A percentile compares a stretch with the other conserved stretches of the same genome.
phyloP scores from a whole-genome alignment of 2,113 vertebrate species.

The Antidorcas marsupialis region DNA sequence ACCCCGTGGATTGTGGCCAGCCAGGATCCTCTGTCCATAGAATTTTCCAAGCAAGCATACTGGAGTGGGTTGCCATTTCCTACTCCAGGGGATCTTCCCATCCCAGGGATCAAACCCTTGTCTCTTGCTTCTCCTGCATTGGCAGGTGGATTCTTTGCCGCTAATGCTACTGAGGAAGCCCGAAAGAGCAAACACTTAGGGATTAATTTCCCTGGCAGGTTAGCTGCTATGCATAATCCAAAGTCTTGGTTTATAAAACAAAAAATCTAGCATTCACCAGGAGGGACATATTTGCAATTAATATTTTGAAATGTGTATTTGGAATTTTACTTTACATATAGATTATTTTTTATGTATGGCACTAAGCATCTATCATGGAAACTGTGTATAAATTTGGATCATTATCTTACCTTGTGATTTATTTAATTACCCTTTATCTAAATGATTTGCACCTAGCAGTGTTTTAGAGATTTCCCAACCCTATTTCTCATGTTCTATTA shows the following conservation, averaged over 20 bases:
- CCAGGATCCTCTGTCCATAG: not conserved
- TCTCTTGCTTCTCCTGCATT: not conserved
- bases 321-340: not conserved
- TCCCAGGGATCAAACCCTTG: not conserved
- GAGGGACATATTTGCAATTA: not conserved
- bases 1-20: not conserved
- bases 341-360: not conserved
- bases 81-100: not conserved
- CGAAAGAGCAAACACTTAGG: not conserved
- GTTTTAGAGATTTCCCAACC: not conserved
- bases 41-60: not conserved
- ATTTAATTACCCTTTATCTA: not conserved
- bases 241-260: not conserved
- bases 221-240: not conserved
- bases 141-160: not conserved
- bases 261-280: not conserved
- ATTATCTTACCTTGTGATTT: not conserved
- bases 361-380: not conserved
- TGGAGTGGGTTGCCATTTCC: not conserved
- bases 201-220: not conserved
- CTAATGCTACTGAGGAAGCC: not conserved
- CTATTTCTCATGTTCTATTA: not conserved
- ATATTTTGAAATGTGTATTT: not conserved
- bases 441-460: not conserved
- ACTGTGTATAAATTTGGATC: not conserved